Evolutionary conservation across 2,113 vertebrate genomes (phyloP), one percentile per base, ranked within the genome.

Genomic region (Nibea coibor): DNA sequence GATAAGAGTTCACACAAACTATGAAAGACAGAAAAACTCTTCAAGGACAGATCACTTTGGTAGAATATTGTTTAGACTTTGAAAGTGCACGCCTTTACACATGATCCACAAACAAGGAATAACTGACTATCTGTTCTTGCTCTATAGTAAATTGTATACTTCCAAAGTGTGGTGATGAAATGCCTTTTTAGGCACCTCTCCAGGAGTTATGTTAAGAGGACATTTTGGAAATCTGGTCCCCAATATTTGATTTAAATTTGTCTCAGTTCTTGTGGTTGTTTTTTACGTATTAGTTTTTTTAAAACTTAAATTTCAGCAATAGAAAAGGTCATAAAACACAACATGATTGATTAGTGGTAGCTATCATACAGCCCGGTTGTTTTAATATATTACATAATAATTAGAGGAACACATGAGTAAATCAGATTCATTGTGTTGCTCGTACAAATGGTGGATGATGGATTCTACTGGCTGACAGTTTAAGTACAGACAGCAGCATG

Each of bases 51-150:
- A 54, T 71, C 28, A 26, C 78, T 67, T 54, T 67, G 54, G 26
- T 58, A 64, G 48, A 76, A 72, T 57, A 31, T 28, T 31, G 26
- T 43, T 63, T 11, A 24, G 28, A 65, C 22, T 78, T 65, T n/a
- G 11, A 62, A 67, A 14, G 24, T 56, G 24, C 2, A 10, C 1
- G 58, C 14, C 1, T 61, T 45, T 24, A n/a, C 45, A 17, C 45
- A 48, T 70, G 63, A 79, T 51, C 26, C 66, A 81, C 78, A 69
- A 86, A 75, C 35, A 72, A 42, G 42, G 66, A 68, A 59, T 26
- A 71, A 45, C 61, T 12, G 3, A 14, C 19, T 14, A 15, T 14
- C 8, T n/a, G 26, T 26, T 64, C 15, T 56, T 51, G 20, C 24
- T 59, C n/a, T 24, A 17, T 15, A 24, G 47, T 31, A 43, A 61